Evolutionary conservation across 2,797 vertebrate species (phyloP), one percentile per base, ranked within the genome.

Genomic region (Hippopotamyrus pictus): DNA sequence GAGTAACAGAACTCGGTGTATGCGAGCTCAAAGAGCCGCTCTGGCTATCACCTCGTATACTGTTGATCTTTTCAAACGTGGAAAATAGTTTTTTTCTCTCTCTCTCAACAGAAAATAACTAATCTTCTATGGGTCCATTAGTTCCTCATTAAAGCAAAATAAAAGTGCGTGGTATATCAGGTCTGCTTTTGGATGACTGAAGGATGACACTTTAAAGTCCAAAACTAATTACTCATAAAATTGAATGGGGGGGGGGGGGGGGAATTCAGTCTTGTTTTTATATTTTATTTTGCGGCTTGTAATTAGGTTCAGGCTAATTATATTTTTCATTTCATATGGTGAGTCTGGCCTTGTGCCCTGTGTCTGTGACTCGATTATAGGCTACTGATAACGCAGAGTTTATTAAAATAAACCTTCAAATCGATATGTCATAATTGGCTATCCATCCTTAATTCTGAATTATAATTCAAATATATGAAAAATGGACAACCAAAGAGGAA

Each of bases 141-240:
- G 98, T 99, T 99, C 97, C 99, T 99, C 98, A 99, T 99, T 99
- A 99, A 99, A 99, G 98, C 98, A 97, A 99, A 98, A 99, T 99
- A 98, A 99, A 99, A 99, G 98, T 98, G 98, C 97, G 97, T 96
- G 95, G 97, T 97, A 97, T 99, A 99, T 99, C 98, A 98, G 98
- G 99, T 99, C 98, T 98, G 98, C 97, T 97, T 99, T 99, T 97
- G 97, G 97, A 98, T 97, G 97, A 99, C 98, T 98, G 99, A 99
- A 99, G 98, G 98, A 98, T 99, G 97, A 98, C 97, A 98, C 98
- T 99, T 99, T 98, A 98, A 97, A 98, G 97, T 97, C 97, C 97
- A 98, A 98, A 99, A 98, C 98, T 99, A 99, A 99, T 99, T 99
- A 99, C 98, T 98, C 98, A 97, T 98, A 97, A 97, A 98, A 98